Evolutionary conservation across 2,113 vertebrate species (phyloP), one percentile per base, ranked within the genome.

Genomic region (Anarhynchus alexandrinus): DNA sequence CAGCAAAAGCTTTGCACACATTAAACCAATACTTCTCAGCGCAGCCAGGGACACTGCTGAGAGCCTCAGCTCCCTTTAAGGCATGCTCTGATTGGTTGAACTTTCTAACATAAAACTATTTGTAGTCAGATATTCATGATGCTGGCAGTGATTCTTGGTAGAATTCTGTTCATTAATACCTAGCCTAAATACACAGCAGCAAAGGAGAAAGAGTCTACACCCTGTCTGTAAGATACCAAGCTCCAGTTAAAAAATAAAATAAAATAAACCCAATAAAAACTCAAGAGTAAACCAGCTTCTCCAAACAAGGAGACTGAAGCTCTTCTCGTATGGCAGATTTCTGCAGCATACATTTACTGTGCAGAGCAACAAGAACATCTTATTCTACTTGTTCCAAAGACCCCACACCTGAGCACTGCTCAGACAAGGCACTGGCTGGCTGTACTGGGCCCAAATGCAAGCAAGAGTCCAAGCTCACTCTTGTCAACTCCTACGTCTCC

Each of bases 11-110:
- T 93, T 67, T 59, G 67, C 43, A 58, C 59, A 79, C 20, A n/a
- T 82, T 82, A 95, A 93, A 66, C 83, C 80, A 84, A 12, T 65
- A 49, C 55, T 87, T 67, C 29, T 38, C 59, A 67, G 74, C 47
- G 55, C 1, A 5, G 43, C 70, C 70, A 93, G 52, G 42, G 61
- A 91, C 38, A 38, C 82, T 64, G 51, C 84, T 82, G 61, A 55
- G 47, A 94, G 47, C 32, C 38, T 82, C 82, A 42, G 70, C 57
- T 78, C 47, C 57, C 54, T 76, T 58, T 47, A 85, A 70, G 57
- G 66, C 19, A 20, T 1, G 8, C 65, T 93, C 58, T 0, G 0
- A 77, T 21, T 65, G 55, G 65, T 64, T 55, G 27, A 34, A 34
- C 74, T 86, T 90, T 49, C 62, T 85, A 73, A 73, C 1, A 61